Evolutionary conservation across 2,797 vertebrate genomes (phyloP), one percentile per base, ranked within the genome.

Genomic region (Agapornis canus): DNA sequence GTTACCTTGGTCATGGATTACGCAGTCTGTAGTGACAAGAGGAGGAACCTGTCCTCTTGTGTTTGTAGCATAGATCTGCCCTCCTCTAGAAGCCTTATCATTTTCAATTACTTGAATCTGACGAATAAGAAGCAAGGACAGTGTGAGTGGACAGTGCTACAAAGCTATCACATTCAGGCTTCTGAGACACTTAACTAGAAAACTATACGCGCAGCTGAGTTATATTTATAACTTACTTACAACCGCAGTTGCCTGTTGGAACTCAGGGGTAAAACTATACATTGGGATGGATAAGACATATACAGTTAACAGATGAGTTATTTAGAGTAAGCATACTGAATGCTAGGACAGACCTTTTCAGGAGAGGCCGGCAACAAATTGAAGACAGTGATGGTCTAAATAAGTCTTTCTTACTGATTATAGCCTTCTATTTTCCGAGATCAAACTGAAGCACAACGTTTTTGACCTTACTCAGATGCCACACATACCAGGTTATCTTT

Each of bases 91-190:
- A 63, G 94, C 95, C 95, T 98, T 98, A 97, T 99, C 99, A 75
- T 98, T 98, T 91, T 99, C 98, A 20, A 99, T 99, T 57, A 99
- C 99, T 94, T 99, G 99, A 70, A 98, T 99, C 99, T 99, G 94
- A 95, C 48, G 35, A 94, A 61, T 2, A 92, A 97, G 80, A 81
- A 78, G 39, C 17, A 57, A 92, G 40, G 81, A 93, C 15, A 70
- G 64, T 9, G 47, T 37, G 27, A 95, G 22, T 39, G 21, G 2
- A 13, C 31, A 40, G 26, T 45, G 47, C 61, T 35, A 65, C 17
- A 64, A 59, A 40, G 10, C 23, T 23, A 43, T 12, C 10, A 11
- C 12, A 63, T 4, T 49, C 29, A 29, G 57, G 51, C 32, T 82
- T 78, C 72, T 29, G 8, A 15, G n/a, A 63, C 12, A 10, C 13